Base-by-base conservation (phyloP, 2,888 invertebrate genomes). In the Ochropacha duplaris region DNA sequence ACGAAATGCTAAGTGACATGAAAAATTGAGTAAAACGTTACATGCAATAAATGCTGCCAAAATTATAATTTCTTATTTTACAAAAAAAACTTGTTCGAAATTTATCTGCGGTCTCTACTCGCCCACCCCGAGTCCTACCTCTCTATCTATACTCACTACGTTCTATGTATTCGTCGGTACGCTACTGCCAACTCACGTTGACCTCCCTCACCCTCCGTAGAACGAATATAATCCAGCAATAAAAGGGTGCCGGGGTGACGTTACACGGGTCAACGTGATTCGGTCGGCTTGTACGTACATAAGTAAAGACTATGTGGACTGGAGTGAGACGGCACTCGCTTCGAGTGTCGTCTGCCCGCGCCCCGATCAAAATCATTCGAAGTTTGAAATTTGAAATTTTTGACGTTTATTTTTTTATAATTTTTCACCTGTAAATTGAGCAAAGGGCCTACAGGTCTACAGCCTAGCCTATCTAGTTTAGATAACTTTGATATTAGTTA, bases 261-360 rank as follows among this genome's bases (percentile, higher is more conserved):
- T 81, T 79, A 79, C 81, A 72, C 64, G 67, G 88, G 59, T 85
- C 90, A 64, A 22, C 39, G 22, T 55, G 34, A 57, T 58, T 69
- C 73, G 84, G 88, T 64, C 76, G 71, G 56, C 54, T 69, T 76
- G 74, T 85, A 86, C 84, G 81, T 83, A 85, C 84, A 88, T 89
- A 88, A 85, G 81, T 81, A 82, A 79, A 81, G 86, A 84, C 86
- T 85, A 83, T 79, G 79, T 82, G 83, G 81, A 83, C 79, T 79
- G 83, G 36, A 86, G 87, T 87, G 84, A 79, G 83, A 81, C 36
- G 36, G 36, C 36, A 36, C 86, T 87, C 83, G 83, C 78, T 81
- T 83, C 79, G 88, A 90, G 90, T 90, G 90, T 90, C 90, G 90
- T 90, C 90, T 90, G 90, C 90, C 52, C 80, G 86, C 84, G 84